Base-by-base conservation (phyloP, 2,888 invertebrate genomes). In the Drosophila limbata region DNA sequence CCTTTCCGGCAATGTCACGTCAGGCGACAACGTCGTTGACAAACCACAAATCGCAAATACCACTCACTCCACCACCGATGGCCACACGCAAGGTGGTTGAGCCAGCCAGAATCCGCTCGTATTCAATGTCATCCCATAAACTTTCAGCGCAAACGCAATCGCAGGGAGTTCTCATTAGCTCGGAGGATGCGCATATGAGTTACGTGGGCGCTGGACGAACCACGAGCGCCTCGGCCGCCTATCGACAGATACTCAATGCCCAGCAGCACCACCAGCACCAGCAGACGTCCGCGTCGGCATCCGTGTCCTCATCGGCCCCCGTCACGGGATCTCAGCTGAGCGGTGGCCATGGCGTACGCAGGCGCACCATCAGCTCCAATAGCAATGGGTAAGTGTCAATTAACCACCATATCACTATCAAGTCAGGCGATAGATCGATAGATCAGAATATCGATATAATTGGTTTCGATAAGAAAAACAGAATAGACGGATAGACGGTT, bases 341-440 rank as follows among this genome's bases (percentile, higher is more conserved):
- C 71, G 83, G 67, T 25, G 79, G 62, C 19, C 83, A 86, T 52
- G 75, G 77, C 53, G 86, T 74, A 60, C 88, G 93, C 77, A 89
- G 93, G 70, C 90, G 92, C 35, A 93, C 93, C 60, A 92, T 92
- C 65, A 93, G 93, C 78, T 92, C 92, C 57, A 93, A 92, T 66
- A 93, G 93, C 77, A 92, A 92, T 81, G 92, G 92, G 93, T 42
- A 13, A 42, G 42, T 21, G 25, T 25, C 5, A 21, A n/a, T n/a
- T n/a, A n/a, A n/a, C n/a, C n/a, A n/a, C n/a, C n/a, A n/a, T n/a
- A n/a, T n/a, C n/a, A n/a, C n/a, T n/a, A n/a, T n/a, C n/a, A n/a
- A 21, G 5, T 21, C 4, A 21, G 4, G 4, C 4, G 4, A 4
- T 4, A 21, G 4, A 21, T 21, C 39, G 1, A 10, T 11, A 21